Conservation (phyloP, 2,113 vertebrate genomes). For the Spheniscus mendiculus region DNA sequence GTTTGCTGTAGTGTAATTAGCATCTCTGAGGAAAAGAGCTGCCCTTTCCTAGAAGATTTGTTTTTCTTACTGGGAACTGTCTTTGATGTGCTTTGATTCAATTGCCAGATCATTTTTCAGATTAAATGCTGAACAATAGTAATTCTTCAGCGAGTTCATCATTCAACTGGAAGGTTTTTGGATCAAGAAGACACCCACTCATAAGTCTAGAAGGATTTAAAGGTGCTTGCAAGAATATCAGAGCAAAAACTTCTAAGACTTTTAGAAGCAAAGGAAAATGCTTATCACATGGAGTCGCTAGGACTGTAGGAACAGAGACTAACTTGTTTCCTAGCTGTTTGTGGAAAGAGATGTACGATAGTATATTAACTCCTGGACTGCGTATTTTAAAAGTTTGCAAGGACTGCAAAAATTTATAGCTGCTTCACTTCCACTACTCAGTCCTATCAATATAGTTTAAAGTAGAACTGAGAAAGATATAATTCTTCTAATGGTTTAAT, state of each 20-base stretch:
- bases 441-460: constrained; percentile 34
- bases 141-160: not conserved
- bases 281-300: not conserved
- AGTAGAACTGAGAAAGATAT: constrained; percentile 9
- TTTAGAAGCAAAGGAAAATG: not conserved
- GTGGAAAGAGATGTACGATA: not conserved
- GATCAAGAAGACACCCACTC: not conserved
- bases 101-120: constrained; percentile 30
- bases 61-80: constrained; percentile 11
- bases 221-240: not conserved
- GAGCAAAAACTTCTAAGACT: not conserved
- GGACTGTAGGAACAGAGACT: not conserved
- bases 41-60: constrained; percentile 14
- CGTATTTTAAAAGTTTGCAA: not conserved
- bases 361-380: not conserved
- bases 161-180: not conserved
- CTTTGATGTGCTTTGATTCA: constrained; percentile 50
- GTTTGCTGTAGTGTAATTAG: constrained; percentile 37
- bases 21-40: not conserved
- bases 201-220: not conserved
- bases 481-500: constrained; percentile 57
- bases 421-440: not conserved
- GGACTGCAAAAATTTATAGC: not conserved
- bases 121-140: constrained; percentile 35
- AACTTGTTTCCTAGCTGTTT: not conserved